Percentiles rank a stretch among this genome's conserved stretches.
Conservation (phyloP, 2,113 vertebrate species). For the Xiphorhynchus elegans region DNA sequence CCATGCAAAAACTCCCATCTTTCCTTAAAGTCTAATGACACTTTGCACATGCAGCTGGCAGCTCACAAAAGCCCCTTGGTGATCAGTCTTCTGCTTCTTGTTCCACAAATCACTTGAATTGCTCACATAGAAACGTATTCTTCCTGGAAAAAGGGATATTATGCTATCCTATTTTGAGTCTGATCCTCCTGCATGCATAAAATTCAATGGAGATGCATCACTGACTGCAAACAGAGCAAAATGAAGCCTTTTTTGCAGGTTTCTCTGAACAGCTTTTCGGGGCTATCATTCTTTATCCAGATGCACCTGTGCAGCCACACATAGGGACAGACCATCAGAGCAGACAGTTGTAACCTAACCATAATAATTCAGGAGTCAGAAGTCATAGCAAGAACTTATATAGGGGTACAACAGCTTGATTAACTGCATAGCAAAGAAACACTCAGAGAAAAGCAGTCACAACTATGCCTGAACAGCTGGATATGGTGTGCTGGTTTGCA, state of each 20-base stretch:
- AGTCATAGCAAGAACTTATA: background rate
- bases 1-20: background rate
- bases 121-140: background rate
- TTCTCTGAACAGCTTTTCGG: background rate
- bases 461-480: background rate
- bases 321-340: background rate
- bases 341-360: background rate
- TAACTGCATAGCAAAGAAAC: background rate
- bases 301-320: background rate
- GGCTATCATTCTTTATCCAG: background rate
- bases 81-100: conserved; percentile 27
- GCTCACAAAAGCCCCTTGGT: conserved; percentile 36
- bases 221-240: background rate
- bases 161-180: background rate
- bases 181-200: background rate
- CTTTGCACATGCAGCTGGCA: conserved; percentile 54
- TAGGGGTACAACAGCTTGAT: background rate
- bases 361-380: background rate
- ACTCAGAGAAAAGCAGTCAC: background rate
- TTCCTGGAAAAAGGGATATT: conserved; percentile 3
- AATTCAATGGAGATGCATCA: background rate
- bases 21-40: conserved; percentile 28
- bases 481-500: background rate
- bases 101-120: conserved; percentile 26
- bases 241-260: background rate